phyloP scores from a whole-genome alignment of 1,140 invertebrate species.

The Chironomus tepperi region DNA sequence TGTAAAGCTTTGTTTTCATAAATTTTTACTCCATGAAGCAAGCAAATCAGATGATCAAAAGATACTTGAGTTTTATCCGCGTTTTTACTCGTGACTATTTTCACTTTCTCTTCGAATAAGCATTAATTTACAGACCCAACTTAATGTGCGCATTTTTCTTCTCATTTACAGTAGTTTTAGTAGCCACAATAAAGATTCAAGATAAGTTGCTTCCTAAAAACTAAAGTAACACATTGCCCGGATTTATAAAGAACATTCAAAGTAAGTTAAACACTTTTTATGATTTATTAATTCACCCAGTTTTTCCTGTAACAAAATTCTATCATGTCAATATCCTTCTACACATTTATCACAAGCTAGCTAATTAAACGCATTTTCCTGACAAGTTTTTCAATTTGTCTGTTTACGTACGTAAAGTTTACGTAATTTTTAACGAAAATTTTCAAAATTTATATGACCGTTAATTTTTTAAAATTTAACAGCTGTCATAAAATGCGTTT shows the following conservation, averaged over 20 bases:
- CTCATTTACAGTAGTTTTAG: not conserved
- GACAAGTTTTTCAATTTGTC: too few species aligned
- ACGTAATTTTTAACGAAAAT: not conserved
- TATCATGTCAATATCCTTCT: too few species aligned
- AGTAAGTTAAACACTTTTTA: not conserved
- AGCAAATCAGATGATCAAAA: constrained; percentile 2
- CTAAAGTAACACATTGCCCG: not conserved
- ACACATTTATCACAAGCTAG: too few species aligned
- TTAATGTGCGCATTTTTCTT: not conserved
- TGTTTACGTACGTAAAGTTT: too few species aligned
- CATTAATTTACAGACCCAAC: not conserved
- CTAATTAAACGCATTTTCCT: too few species aligned
- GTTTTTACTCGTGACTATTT: not conserved
- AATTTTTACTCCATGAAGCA: not conserved
- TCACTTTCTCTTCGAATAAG: constrained; percentile 1
- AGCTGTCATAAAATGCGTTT: too few species aligned
- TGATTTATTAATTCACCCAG: too few species aligned
- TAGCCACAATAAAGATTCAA: not conserved
- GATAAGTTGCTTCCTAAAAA: constrained; percentile 8
- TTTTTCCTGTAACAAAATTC: too few species aligned
- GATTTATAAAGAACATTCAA: not conserved
- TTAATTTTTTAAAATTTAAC: too few species aligned
- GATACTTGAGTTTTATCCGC: not conserved
- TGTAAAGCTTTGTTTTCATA: not conserved
- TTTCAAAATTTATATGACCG: not conserved